Base-by-base conservation (phyloP, 2,113 vertebrate species). In the Notechis scutatus region DNA sequence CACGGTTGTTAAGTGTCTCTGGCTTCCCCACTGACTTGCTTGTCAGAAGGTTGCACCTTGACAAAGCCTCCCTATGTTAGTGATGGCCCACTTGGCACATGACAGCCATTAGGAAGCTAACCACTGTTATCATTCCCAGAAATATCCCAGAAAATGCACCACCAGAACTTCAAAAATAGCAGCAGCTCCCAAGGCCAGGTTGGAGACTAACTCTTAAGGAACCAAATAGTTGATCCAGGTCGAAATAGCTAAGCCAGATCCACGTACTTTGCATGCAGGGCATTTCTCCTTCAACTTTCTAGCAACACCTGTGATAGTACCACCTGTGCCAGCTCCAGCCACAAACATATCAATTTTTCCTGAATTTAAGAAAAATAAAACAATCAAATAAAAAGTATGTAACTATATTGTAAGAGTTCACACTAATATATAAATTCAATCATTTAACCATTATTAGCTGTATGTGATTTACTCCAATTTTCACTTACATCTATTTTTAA, bases 331-430 rank as follows among this genome's bases (percentile, higher is more conserved):
- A 3, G 98, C 99, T 0, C 98, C 97, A 54, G 98, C 98, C 93
- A 99, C 99, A 94, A 99, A 92, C 99, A 99, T 99, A 97, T 99
- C 99, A 93, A 99, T 18, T 95, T 98, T 98, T 86, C 99, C 99
- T 99, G 90, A 91, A 42, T 81, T 81, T 81, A 81, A 81, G 74
- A 81, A 39, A 81, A 81, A 42, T 21, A 21, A 81, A 81, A 81
- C 34, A 39, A 39, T 81, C 5, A 85, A 89, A 81, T 5, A 52
- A 45, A 29, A 42, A 6, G 23, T 29, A 24, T 34, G 61, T 42
- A 55, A 6, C 11, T 21, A 34, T 54, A 69, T 55, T 4, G 1
- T 29, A 39, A 89, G 23, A 89, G n/a, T 69, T 50, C 59, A 29
- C 15, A 8, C n/a, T 47, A 52, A 42, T 52, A 39, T 1, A 88